Percentiles rank a stretch among this genome's conserved stretches.
Conservation (phyloP, 2,113 vertebrate species). For the Porphyrio hochstetteri region DNA sequence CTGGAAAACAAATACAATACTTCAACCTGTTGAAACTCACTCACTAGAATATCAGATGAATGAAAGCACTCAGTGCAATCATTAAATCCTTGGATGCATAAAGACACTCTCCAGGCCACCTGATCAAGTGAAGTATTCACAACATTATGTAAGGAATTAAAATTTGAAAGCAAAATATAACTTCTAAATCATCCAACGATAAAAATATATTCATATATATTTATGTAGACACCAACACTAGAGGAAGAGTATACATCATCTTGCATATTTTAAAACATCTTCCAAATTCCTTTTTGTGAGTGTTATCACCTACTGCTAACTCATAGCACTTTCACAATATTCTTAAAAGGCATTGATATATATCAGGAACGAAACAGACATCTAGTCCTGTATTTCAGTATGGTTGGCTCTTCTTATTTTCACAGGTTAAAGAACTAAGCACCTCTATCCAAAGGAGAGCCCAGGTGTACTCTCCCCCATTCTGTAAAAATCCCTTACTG, state of each 20-base stretch:
- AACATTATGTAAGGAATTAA: slow-evolving; percentile 6
- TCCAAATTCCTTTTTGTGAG: slow-evolving; percentile 28
- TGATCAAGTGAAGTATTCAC: neutral
- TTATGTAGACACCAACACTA: slow-evolving; percentile 28
- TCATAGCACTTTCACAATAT: neutral
- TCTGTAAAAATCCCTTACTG: neutral
- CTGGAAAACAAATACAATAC: neutral
- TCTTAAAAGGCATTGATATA: neutral
- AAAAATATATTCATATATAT: slow-evolving; percentile 57
- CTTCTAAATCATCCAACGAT: slow-evolving; percentile 17
- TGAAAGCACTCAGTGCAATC: slow-evolving; percentile 22
- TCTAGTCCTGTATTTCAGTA: neutral
- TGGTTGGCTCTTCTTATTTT: neutral
- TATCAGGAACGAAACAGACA: neutral
- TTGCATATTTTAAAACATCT: slow-evolving; percentile 52
- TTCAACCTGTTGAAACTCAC: slow-evolving; percentile 15
- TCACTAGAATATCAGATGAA: neutral
- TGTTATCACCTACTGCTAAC: neutral
- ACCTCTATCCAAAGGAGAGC: neutral
- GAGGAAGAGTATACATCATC: slow-evolving; percentile 20
- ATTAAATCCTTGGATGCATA: neutral
- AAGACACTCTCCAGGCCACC: neutral
- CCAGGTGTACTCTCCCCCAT: neutral
- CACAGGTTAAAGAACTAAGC: neutral
- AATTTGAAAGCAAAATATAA: slow-evolving; percentile 37